A percentile compares a stretch with the other conserved stretches of the same genome.
phyloP scores from a whole-genome alignment of 1,140 invertebrate species.

The Lethrus apterus region DNA sequence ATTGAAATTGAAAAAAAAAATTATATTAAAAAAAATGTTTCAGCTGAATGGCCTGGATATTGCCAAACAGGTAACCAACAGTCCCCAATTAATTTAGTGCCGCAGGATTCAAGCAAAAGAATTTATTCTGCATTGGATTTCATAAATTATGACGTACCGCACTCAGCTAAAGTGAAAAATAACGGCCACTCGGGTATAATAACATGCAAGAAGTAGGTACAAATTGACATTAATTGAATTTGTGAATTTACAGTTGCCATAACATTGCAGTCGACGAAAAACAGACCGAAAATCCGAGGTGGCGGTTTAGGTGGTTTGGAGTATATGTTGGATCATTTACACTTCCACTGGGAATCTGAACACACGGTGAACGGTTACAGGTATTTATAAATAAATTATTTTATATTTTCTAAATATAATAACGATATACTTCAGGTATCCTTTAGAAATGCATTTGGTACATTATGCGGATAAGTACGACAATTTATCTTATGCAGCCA shows the following conservation, averaged over 20 bases:
- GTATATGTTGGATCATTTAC: constrained; percentile 60
- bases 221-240: not conserved
- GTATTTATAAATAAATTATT: constrained; percentile 24
- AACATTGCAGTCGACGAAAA: constrained; percentile 17
- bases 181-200: constrained; percentile 45
- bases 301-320: constrained; percentile 47
- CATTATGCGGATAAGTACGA: constrained; percentile 55
- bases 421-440: constrained; percentile 38
- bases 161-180: constrained; percentile 40
- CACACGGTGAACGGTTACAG: constrained; percentile 56
- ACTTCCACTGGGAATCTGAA: constrained; percentile 75
- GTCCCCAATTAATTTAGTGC: constrained; percentile 43
- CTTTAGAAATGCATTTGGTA: constrained; percentile 63
- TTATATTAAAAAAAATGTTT: too few species aligned
- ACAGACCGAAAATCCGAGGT: constrained; percentile 39
- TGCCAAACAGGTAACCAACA: constrained; percentile 42
- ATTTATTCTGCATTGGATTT: constrained; percentile 39
- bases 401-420: not conserved
- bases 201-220: not conserved
- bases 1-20: too few species aligned
- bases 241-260: constrained; percentile 13
- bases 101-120: constrained; percentile 32
- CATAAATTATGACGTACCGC: constrained; percentile 36
- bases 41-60: constrained; percentile 42
- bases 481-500: constrained; percentile 48